Evolutionary conservation across 1,140 invertebrate species (phyloP), one percentile per base, ranked within the genome.

Genomic region (Archivesica marissinica): DNA sequence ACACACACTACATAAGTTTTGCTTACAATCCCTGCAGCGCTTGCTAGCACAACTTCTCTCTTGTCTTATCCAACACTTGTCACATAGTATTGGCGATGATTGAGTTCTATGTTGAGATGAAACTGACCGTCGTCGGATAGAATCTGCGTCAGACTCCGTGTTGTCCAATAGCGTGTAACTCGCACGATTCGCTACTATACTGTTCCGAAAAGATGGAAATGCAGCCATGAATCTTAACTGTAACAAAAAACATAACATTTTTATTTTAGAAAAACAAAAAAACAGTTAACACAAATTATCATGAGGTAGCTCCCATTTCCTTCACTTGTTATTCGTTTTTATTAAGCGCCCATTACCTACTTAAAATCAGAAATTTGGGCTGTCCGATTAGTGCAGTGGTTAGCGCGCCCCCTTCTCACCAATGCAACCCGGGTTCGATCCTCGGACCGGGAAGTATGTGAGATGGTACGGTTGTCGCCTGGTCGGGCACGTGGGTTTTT

Each of bases 51-150:
- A 38, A 44, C 17, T 84, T 59, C 81, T 70, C n/a, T 75, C 56
- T 20, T 84, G 81, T 28, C 44, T 41, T 20, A 61, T 11, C 81
- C 81, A 84, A 41, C 81, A 84, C 66, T 75, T 76, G 30, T 84
- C 81, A 76, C 81, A 84, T 15, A 84, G 72, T 30, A 82, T 6
- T 20, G 64, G 47, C 9, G 2, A 11, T 0, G 15, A 20, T 30
- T 56, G 47, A 2, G 38, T 56, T 33, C 0, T 17, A 38, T 0
- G 13, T n/a, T 76, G 50, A n/a, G 77, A 79, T 33, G 77, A 79
- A 50, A 41, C 20, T 11, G 38, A 44, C 13, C 54, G 33, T 3
- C 56, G 44, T 33, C 76, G 15, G 2, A 66, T 9, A 9, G 56
- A 79, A 11, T 61, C 56, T 11, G 25, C 17, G n/a, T 78, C 77